Conservation (phyloP, 2,113 vertebrate genomes). For the Speoplatyrhinus poulsoni region DNA sequence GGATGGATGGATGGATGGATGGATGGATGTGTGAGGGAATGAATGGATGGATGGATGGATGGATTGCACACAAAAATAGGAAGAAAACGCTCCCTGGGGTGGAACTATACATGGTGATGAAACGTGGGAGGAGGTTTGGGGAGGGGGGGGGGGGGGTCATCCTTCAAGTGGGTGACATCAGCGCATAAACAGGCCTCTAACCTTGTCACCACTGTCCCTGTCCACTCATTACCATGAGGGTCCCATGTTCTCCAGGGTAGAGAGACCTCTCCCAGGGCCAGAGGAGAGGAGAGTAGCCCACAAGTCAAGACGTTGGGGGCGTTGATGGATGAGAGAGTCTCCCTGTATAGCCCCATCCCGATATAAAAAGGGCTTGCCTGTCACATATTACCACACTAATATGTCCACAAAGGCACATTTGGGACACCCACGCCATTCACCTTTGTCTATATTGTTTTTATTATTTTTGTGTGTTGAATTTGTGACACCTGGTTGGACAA, state of each 20-base stretch:
- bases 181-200: constrained; percentile 69
- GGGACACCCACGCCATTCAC: background rate
- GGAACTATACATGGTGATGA: background rate
- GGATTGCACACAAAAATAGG: background rate
- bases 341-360: constrained; percentile 23
- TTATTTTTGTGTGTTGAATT: background rate
- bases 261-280: constrained; percentile 21
- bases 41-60: too few species aligned
- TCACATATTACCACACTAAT: constrained; percentile 8
- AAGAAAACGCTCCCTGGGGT: constrained; percentile 25
- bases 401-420: constrained; percentile 13
- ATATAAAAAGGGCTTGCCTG: background rate
- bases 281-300: constrained; percentile 38
- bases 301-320: constrained; percentile 60
- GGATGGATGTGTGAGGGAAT: too few species aligned
- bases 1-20: too few species aligned
- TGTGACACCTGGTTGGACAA: constrained; percentile 22
- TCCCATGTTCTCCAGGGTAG: constrained; percentile 36
- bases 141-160: constrained; percentile 27
- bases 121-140: background rate
- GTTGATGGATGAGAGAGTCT: constrained; percentile 71
- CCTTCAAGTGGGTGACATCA: constrained; percentile 69
- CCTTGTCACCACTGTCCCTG: constrained; percentile 58
- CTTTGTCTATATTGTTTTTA: background rate
- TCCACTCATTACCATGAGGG: constrained; percentile 65